Evolutionary conservation across 2,113 vertebrate species (phyloP), one percentile per base, ranked within the genome.

Genomic region (Sapajus apella): DNA sequence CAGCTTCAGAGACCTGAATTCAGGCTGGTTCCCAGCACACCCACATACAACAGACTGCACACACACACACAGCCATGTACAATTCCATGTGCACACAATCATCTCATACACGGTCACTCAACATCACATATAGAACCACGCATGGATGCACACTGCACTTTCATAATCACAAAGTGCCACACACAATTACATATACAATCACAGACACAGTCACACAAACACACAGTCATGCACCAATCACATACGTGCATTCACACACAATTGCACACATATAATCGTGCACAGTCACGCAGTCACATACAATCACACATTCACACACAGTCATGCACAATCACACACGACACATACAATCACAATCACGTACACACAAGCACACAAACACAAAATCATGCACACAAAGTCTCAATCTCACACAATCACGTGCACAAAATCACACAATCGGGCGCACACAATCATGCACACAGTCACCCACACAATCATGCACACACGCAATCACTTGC

Each of bases 391-490:
- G 23, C 11, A 32, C 11, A 23, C 25, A 52, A 52, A 52, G 16
- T 52, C 13, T 52, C 20, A n/a, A n/a, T 7, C 27, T 12, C 27
- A 40, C 37, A 40, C 37, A 17, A 35, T 45, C 20, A 80, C 1
- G 16, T 8, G 5, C 14, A 35, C 23, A 23, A 2, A 37, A 5
- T 25, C n/a, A 10, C 25, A 3, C 30, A 32, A 8, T 6, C 18
- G 4, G 10, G 7, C 11, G 2, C 56, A 23, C 17, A 16, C 1
- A 58, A 9, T 21, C 18, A 21, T 2, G 27, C 10, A 64, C 61
- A 64, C 25, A 25, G 3, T 37, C 32, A 21, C 8, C 11, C 10
- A 64, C 61, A 64, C 25, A 25, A 4, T 37, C 32, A 56, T 8
- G 55, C 55, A 56, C 27, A 66, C 5, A 13, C 64, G 32, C 11